These are phyloP conservation scores for Syritta pipiens DNA, from an alignment of 2,888 invertebrate genomes.

Conservation along the genomic window DNA sequence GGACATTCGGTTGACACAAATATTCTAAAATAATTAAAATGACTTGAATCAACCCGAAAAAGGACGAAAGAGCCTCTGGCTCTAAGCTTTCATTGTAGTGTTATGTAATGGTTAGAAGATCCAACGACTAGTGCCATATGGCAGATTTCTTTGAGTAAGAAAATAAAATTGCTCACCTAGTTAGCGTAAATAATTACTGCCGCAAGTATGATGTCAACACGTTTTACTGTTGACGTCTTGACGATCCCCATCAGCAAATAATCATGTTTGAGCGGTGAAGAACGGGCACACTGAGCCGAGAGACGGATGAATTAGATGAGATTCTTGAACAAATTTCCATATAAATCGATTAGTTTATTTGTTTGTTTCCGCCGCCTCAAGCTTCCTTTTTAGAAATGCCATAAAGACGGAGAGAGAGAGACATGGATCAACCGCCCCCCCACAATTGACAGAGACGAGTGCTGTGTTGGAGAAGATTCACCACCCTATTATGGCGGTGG, in stretches of 20 bases:
- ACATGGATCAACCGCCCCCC: background rate
- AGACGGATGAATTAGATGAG: background rate
- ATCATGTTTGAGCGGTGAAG: constrained; percentile 7
- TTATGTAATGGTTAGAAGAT: background rate
- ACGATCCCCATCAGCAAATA: constrained; percentile 24
- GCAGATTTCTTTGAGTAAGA: background rate
- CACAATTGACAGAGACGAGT: background rate
- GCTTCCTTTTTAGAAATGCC: background rate
- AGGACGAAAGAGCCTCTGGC: too few relatives aligned
- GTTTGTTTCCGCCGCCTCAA: background rate
- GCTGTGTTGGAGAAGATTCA: too few relatives aligned
- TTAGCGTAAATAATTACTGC: constrained; percentile 28
- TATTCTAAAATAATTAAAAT: too few relatives aligned
- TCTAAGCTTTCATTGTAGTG: too few relatives aligned
- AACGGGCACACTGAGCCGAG: constrained; percentile 12
- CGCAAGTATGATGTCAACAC: constrained; percentile 17
- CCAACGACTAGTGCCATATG: constrained; percentile 18
- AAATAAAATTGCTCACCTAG: constrained; percentile 22
- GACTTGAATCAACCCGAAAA: too few relatives aligned
- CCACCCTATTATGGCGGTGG: too few relatives aligned
- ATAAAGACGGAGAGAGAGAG: background rate
- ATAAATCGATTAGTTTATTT: constrained; percentile 45
- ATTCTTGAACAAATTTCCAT: constrained; percentile 44
- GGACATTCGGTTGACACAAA: too few relatives aligned
- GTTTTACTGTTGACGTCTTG: background rate